Percentiles rank a stretch among this genome's conserved stretches.
Evolutionary conservation across 1,140 invertebrate genomes (phyloP).

Genomic region (Gryllus bimaculatus): DNA sequence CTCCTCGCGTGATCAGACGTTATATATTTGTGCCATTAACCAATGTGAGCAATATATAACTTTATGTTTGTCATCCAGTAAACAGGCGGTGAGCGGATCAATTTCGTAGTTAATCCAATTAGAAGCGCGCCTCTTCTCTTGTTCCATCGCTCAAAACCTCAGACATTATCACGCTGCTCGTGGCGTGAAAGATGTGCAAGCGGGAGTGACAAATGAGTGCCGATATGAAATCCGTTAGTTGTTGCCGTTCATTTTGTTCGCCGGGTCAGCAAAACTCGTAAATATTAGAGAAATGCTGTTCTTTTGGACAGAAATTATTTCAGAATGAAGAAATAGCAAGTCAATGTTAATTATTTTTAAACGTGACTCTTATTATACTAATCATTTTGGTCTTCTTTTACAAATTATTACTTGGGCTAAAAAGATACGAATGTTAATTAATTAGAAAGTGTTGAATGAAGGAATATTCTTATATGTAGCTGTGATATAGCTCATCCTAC

Average conservation of each 20-base stretch:
- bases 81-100: not conserved
- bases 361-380: no score
- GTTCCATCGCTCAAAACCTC: not conserved
- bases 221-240: not conserved
- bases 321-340: no score
- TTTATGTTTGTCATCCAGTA: not conserved
- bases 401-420: no score
- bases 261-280: not conserved
- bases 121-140: not conserved
- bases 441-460: no score
- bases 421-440: no score
- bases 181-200: not conserved
- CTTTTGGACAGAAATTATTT: not conserved
- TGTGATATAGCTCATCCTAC: no score
- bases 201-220: not conserved
- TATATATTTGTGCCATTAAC: not conserved
- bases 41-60: not conserved
- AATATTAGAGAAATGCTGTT: not conserved
- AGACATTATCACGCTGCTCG: not conserved
- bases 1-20: not conserved
- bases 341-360: no score
- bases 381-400: no score
- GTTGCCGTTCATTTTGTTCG: not conserved
- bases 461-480: no score
- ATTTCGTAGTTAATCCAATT: slow-evolving; percentile 1